Evolutionary conservation across 30 jellyfish, hydroid and myxozoan genomes (phyloP), one percentile per base, ranked within the genome.

Genomic region (Cassiopea andromeda): DNA sequence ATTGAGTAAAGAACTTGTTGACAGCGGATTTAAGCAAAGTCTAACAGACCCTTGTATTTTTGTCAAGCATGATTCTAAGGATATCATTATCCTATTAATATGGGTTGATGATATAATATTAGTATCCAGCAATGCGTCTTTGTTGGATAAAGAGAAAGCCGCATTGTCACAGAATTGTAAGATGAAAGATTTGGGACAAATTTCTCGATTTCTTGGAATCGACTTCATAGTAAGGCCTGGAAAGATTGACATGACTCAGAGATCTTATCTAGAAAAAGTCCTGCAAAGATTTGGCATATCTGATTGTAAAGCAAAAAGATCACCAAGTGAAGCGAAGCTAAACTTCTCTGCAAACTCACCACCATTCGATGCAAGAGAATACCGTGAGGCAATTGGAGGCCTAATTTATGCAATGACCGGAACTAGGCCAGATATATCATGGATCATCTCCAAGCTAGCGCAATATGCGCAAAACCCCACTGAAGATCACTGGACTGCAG

Each of bases 81-180:
- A 81, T 12, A 69, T 67, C 15, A 69, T 82, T 27, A 49, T 64
- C 38, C 9, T 60, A 17, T 27, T 89, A 1, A 71, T 70, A 50
- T 89, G 93, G 96, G 96, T 89, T 46, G 96, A 89, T 89, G 93
- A 89, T 75, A 80, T 89, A 45, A 80, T 89, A 18, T 13, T 81
- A n/a, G 93, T 93, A 19, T 18, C 93, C 82, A 75, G 59, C 81
- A 46, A n/a, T 71, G 13, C 79, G 58, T 61, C 80, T 46, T 44
- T 60, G 43, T n/a, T 79, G 82, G 64, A 46, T 66, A 58, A 89
- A 46, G 78, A 2, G 27, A 79, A 79, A 45, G 10, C 48, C 10
- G 1, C 4, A 19, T 73, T 89, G 86, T 60, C 68, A 3, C 68
- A 48, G 58, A 46, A 68, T n/a, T 89, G 80, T 58, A 70, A 80